A percentile compares a stretch with the other conserved stretches of the same genome.
These are phyloP conservation scores for Clarias macrocephalus DNA, from an alignment of 2,113 vertebrate genomes.

Conservation along the genomic window DNA sequence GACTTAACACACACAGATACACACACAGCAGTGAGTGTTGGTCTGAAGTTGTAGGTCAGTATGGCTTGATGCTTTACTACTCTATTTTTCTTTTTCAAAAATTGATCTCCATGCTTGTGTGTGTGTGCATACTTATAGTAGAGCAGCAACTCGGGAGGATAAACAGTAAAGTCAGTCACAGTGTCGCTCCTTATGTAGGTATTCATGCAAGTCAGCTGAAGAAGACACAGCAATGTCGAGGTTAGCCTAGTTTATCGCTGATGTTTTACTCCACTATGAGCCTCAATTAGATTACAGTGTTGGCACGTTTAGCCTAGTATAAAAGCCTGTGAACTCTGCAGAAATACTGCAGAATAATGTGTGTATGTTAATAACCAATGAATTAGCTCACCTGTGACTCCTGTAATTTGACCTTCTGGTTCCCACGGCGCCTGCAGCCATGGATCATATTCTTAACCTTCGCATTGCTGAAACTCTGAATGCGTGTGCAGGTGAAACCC, in stretches of 20 bases:
- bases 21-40: no score
- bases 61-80: no score
- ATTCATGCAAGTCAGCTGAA: constrained; percentile 76
- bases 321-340: not conserved
- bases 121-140: constrained; percentile 70
- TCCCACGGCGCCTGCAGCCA: constrained; percentile 57
- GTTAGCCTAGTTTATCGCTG: not conserved
- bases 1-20: constrained; percentile 5
- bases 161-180: constrained; percentile 54
- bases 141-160: constrained; percentile 68
- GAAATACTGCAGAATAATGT: not conserved
- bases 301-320: not conserved
- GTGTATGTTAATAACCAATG: not conserved
- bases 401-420: constrained; percentile 56
- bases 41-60: no score
- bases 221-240: not conserved
- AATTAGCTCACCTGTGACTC: constrained; percentile 69
- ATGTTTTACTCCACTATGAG: not conserved
- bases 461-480: constrained; percentile 3
- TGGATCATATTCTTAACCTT: constrained; percentile 62
- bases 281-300: not conserved
- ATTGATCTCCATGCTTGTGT: not conserved
- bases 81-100: no score
- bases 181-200: constrained; percentile 58
- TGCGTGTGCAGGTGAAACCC: constrained; percentile 71